Conservation (phyloP, 2,797 vertebrate species). For the Botia kubotai region DNA sequence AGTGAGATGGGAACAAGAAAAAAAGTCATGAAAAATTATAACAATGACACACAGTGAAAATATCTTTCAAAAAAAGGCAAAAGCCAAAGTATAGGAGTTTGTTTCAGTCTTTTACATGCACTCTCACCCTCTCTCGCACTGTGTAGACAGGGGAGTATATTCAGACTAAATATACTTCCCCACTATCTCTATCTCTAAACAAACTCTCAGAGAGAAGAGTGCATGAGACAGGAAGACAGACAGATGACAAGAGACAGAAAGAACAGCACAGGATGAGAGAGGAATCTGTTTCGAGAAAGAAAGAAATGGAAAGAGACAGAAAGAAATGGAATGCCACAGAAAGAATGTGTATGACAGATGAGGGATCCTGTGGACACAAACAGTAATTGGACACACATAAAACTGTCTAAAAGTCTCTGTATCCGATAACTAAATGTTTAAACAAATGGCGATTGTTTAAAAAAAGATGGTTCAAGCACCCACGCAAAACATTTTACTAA, state of each 20-base stretch:
- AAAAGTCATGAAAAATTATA: too few relatives aligned
- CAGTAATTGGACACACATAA: not conserved
- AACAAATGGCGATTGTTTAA: not conserved
- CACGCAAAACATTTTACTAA: not conserved
- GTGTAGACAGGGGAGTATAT: constrained; percentile 79
- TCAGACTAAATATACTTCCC: constrained; percentile 79
- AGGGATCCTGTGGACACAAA: not conserved
- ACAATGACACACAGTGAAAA: not conserved
- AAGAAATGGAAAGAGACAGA: constrained; percentile 50
- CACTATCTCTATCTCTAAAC: constrained; percentile 78
- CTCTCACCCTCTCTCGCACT: constrained; percentile 54
- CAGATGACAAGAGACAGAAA: constrained; percentile 65
- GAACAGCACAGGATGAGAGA: constrained; percentile 72
- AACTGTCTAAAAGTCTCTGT: not conserved
- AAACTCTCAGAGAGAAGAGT: constrained; percentile 70
- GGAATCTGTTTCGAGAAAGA: constrained; percentile 58
- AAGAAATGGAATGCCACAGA: constrained; percentile 27
- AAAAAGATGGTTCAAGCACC: not conserved
- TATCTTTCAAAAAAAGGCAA: not conserved
- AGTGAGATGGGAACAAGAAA: not conserved
- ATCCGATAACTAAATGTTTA: not conserved
- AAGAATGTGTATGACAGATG: not conserved
- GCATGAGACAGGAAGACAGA: constrained; percentile 61
- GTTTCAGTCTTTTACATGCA: constrained; percentile 22
- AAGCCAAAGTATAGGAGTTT: not conserved